A percentile compares a stretch with the other conserved stretches of the same genome.
Evolutionary conservation across 2,797 vertebrate genomes (phyloP).

Genomic region (Lemur catta): DNA sequence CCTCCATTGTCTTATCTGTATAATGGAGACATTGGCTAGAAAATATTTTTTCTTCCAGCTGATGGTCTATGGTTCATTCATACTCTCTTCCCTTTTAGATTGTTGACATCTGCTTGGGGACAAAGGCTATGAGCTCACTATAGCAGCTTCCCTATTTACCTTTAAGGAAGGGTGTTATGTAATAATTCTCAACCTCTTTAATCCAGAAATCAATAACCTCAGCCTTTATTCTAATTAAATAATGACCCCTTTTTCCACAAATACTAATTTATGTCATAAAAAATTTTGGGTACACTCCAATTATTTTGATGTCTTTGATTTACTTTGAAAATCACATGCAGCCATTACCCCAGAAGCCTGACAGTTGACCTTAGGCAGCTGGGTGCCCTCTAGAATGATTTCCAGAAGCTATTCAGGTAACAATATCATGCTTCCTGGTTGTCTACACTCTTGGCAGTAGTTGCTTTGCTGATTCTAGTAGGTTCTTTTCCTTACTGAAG

Average conservation of each 20-base stretch:
- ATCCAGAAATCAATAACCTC: background rate
- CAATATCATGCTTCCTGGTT: background rate
- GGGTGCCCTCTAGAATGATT: background rate
- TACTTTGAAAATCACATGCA: background rate
- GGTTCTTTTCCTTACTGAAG: background rate
- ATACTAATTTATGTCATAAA: background rate
- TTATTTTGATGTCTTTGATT: constrained; percentile 3
- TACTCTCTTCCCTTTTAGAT: background rate
- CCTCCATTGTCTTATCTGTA: background rate
- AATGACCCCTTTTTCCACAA: background rate
- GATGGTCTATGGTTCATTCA: background rate
- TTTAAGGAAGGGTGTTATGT: background rate
- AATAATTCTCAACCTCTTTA: background rate
- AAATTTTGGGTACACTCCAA: background rate
- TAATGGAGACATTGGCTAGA: background rate
- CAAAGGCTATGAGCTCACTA: background rate
- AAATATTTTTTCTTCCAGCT: background rate
- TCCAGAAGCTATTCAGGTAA: constrained; percentile 6
- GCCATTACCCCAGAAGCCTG: background rate
- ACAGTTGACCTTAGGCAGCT: background rate
- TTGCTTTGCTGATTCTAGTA: background rate
- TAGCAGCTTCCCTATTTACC: background rate
- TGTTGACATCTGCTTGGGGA: background rate
- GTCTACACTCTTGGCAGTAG: background rate
- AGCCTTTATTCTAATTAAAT: background rate